These are phyloP conservation scores for Thecocarcelia acutangulata DNA, from an alignment of 2,888 invertebrate genomes.

Conservation along the genomic window DNA sequence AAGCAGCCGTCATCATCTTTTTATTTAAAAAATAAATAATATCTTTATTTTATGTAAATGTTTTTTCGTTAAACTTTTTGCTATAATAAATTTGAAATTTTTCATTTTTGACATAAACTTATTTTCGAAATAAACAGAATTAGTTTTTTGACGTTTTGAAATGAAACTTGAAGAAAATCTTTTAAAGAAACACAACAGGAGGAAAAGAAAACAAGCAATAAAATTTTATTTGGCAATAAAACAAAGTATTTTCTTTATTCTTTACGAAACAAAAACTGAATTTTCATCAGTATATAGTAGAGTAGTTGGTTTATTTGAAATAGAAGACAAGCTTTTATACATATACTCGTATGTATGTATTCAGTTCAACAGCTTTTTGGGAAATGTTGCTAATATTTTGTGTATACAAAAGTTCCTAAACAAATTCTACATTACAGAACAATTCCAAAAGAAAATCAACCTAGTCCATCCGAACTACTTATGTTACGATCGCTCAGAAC, in stretches of 20 bases:
- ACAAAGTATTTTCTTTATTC: no score
- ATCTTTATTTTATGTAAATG: no score
- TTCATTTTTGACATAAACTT: conserved; percentile 10
- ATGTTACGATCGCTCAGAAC: no score
- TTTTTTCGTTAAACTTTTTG: conserved; percentile 1
- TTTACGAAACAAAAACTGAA: conserved; percentile 8
- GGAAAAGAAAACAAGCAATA: neutral
- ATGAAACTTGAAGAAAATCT: neutral
- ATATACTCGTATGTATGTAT: neutral
- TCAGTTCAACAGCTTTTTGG: no score
- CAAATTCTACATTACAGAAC: no score
- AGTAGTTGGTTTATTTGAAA: neutral
- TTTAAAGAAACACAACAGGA: neutral
- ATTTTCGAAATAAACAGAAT: neutral
- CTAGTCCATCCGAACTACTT: no score
- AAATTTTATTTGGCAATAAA: conserved; percentile 21
- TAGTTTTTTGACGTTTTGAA: conserved; percentile 4
- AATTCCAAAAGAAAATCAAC: no score
- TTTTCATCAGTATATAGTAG: neutral
- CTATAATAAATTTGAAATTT: conserved; percentile 9
- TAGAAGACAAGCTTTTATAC: neutral
- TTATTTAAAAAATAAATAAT: neutral
- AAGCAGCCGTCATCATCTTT: neutral
- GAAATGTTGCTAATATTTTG: no score
- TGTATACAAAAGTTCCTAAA: no score